Conservation (phyloP, 2,888 invertebrate genomes). For the Sicus ferrugineus region DNA sequence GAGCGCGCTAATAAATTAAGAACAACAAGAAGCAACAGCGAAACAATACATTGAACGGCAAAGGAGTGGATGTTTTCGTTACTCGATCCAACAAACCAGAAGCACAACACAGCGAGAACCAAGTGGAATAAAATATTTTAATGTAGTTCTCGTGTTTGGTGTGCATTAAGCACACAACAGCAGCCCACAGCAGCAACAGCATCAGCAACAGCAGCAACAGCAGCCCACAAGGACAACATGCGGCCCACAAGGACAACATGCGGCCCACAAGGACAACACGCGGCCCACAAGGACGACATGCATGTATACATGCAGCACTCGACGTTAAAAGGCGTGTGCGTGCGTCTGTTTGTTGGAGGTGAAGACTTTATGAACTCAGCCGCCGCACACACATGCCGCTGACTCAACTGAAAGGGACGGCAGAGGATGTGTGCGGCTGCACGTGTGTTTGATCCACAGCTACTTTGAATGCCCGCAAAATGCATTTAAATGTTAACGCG, state of each 20-base stretch:
- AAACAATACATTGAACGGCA: slow-evolving; percentile 21
- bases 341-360: background rate
- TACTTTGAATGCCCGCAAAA: slow-evolving; percentile 14
- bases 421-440: background rate
- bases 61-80: slow-evolving; percentile 52
- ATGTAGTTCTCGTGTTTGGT: slow-evolving; percentile 49
- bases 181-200: no score
- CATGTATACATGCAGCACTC: slow-evolving; percentile 4
- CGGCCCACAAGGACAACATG: background rate
- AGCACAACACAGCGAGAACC: no score
- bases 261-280: background rate
- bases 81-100: slow-evolving; percentile 37
- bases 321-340: background rate
- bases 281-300: no score
- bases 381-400: background rate
- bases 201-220: no score
- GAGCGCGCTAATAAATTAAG: slow-evolving; percentile 15
- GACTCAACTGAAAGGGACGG: background rate
- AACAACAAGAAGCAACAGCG: background rate
- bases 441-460: slow-evolving; percentile 16
- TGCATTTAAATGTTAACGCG: slow-evolving; percentile 20
- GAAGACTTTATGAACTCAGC: background rate
- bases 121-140: slow-evolving; percentile 61
- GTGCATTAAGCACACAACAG: slow-evolving; percentile 13
- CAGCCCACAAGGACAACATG: background rate